A percentile compares a stretch with the other conserved stretches of the same genome.
Conservation (phyloP, 2,113 vertebrate genomes). For the Desmodus rotundus region DNA sequence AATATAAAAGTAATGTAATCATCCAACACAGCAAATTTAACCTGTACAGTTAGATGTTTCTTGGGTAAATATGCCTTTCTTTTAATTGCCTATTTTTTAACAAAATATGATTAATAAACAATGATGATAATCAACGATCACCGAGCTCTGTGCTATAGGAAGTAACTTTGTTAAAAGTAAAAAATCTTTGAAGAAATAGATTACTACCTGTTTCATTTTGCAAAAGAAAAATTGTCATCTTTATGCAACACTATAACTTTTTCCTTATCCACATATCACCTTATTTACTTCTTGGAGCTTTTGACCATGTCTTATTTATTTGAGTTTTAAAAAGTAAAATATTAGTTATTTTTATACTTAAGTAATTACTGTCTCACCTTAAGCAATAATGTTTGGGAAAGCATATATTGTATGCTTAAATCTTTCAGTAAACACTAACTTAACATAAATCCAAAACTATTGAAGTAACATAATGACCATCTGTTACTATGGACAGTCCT, state of each 20-base stretch:
- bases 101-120: neutral
- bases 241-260: neutral
- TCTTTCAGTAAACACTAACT: neutral
- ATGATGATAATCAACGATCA: neutral
- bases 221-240: neutral
- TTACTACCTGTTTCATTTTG: neutral
- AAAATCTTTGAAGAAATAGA: neutral
- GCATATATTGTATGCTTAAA: neutral
- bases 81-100: too few species aligned
- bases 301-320: neutral
- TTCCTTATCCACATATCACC: neutral
- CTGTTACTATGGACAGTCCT: neutral
- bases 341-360: neutral
- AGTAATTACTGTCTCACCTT: neutral
- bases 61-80: neutral
- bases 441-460: neutral
- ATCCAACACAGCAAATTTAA: neutral
- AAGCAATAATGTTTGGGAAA: neutral
- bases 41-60: neutral
- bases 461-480: neutral
- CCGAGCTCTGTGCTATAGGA: neutral
- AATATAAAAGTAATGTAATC: neutral
- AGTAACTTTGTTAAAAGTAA: neutral
- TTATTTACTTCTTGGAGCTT: neutral
- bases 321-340: neutral